Evolutionary conservation across 2,113 vertebrate species (phyloP).

Genomic region (Platanista minor): DNA sequence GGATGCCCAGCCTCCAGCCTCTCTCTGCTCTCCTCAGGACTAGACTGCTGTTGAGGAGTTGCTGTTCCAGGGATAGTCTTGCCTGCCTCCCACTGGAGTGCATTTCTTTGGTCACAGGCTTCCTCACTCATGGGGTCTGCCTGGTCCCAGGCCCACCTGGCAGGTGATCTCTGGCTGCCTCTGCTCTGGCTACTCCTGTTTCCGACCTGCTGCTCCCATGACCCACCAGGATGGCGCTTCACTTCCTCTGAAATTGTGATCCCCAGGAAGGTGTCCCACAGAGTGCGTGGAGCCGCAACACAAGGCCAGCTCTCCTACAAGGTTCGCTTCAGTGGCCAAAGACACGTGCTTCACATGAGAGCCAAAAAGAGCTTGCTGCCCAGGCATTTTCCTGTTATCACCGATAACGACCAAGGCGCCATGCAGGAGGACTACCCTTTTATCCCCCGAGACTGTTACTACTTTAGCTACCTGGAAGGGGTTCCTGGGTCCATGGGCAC

Average conservation of each 20-base stretch:
- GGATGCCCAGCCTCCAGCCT: neutral
- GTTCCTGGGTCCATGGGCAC: conserved; percentile 72
- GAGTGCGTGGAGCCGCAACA: neutral
- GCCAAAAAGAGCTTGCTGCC: conserved; percentile 65
- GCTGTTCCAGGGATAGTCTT: neutral
- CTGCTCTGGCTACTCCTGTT: conserved; percentile 19
- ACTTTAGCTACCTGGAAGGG: conserved; percentile 74
- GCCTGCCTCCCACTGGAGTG: neutral
- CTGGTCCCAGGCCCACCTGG: fast-evolving
- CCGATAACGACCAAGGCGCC: conserved; percentile 40
- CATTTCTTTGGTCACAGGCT: neutral
- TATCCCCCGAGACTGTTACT: conserved; percentile 75
- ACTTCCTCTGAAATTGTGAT: conserved; percentile 68
- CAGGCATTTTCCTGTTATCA: conserved; percentile 72
- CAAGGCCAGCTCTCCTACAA: conserved; percentile 54
- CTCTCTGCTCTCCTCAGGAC: neutral
- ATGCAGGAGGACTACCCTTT: conserved; percentile 69
- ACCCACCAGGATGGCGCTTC: neutral
- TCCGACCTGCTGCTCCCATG: neutral
- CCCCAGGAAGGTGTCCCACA: conserved; percentile 62
- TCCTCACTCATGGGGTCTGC: neutral
- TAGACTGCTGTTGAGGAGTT: neutral
- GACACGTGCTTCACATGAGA: conserved; percentile 66
- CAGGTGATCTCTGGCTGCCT: neutral
- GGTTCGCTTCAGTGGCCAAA: conserved; percentile 66